Base-by-base conservation (phyloP, 2,797 vertebrate species). In the Takifugu ocellatus region DNA sequence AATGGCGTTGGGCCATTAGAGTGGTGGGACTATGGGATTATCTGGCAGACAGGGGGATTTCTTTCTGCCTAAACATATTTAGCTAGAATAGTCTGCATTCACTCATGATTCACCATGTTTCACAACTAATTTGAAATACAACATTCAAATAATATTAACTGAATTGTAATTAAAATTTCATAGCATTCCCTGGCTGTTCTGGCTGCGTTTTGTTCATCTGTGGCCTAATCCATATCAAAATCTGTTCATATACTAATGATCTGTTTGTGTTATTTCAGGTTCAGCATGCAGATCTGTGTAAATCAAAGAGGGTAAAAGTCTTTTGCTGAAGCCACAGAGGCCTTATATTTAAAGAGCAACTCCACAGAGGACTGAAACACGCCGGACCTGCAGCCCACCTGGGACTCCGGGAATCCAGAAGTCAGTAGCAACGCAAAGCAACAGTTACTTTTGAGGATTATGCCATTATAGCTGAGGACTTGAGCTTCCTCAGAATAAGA, bases 1-100 rank as follows among this genome's bases (percentile, higher is more conserved):
- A 86, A 88, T 88, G 81, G 83, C 77, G 79, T 72, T 74, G 74
- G 63, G 72, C 72, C 66, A 39, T 83, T 65, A 74, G 74, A 75
- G 79, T 57, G n/a, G 58, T 59, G 54, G 82, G 71, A 68, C 69
- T 46, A 73, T 56, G 74, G 82, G 88, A 88, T 90, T 82, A 86
- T 84, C 72, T 76, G 78, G 48, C 51, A 77, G 67, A 12, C 61
- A 12, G 26, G 26, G 53, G 25, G 47, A 73, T 66, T 56, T 51
- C 3, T 7, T 53, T 36, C 57, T 54, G 44, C 36, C 17, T 5
- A 49, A 53, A 56, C 27, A 56, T 36, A 55, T 59, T 63, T 61
- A 49, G 43, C 25, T 17, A 5, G 25, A 62, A 59, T 29, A 50
- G 67, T 14, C 4, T 5, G 2, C 25, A 12, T 24, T 56, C 54